phyloP scores from a whole-genome alignment of 2,113 vertebrate genomes.

The Antigone vipio region DNA sequence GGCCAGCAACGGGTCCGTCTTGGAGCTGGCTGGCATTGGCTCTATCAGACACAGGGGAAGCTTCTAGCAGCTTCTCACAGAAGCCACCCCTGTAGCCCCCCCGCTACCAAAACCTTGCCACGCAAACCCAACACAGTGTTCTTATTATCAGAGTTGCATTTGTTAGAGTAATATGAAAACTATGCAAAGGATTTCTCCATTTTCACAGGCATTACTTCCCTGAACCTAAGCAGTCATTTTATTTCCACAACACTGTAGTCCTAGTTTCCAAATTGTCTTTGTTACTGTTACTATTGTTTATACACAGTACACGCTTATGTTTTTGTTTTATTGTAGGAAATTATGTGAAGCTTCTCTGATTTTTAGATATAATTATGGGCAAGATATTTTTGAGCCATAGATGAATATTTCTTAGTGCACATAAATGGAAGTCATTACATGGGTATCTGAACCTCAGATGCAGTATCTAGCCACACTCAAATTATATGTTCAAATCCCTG shows the following conservation, averaged over 20 bases:
- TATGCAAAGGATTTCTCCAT: neutral
- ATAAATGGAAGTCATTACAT: conserved; percentile 2
- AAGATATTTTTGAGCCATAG: neutral
- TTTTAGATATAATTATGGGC: neutral
- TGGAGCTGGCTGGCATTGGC: too few relatives aligned
- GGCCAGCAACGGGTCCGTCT: too few relatives aligned
- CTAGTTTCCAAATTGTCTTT: neutral
- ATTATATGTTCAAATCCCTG: neutral
- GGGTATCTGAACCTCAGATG: neutral
- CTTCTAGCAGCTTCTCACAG: too few relatives aligned
- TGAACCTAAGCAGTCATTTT: neutral
- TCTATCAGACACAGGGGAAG: too few relatives aligned
- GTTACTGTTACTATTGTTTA: neutral
- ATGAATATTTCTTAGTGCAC: neutral
- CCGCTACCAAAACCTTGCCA: too few relatives aligned
- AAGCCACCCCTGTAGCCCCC: too few relatives aligned
- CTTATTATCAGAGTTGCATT: neutral
- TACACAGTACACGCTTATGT: neutral
- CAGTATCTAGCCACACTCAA: neutral
- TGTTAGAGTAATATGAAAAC: neutral
- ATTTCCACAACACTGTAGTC: neutral
- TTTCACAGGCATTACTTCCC: neutral
- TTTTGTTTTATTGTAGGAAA: neutral
- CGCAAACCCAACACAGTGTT: neutral
- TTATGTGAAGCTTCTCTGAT: neutral